phyloP scores from a whole-genome alignment of 2,888 invertebrate species.

The Chesias legatella region DNA sequence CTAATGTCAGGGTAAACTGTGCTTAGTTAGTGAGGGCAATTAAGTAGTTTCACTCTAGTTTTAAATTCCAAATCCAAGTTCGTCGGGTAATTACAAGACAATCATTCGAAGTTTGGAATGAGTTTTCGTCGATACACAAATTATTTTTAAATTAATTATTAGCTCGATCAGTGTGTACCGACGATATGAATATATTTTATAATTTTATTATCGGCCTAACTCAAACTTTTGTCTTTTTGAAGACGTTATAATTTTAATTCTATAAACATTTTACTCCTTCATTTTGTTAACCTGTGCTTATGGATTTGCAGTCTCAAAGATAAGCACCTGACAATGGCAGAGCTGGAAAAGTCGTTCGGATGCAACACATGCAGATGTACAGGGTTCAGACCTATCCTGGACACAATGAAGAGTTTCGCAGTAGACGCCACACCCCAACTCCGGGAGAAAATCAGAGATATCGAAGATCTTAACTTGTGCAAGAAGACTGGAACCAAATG shows the following conservation, averaged over 20 bases:
- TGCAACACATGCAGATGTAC: slow-evolving; percentile 91
- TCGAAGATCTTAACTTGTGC: slow-evolving; percentile 57
- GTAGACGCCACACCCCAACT: slow-evolving; percentile 79
- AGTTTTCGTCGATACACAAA: too few species aligned
- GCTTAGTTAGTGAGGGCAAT: slow-evolving; percentile 2
- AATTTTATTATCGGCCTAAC: too few species aligned
- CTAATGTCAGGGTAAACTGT: background rate
- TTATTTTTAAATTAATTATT: too few species aligned
- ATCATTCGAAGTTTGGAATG: too few species aligned
- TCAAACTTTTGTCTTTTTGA: too few species aligned
- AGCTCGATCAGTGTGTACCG: too few species aligned
- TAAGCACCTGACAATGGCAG: slow-evolving; percentile 81
- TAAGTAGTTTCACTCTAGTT: background rate
- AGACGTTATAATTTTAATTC: too few species aligned
- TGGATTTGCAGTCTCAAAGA: slow-evolving; percentile 61
- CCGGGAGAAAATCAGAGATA: slow-evolving; percentile 68
- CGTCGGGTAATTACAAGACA: too few species aligned
- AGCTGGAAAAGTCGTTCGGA: slow-evolving; percentile 87
- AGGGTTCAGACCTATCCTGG: slow-evolving; percentile 88
- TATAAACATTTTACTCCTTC: too few species aligned
- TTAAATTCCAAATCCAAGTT: background rate
- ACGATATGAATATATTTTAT: too few species aligned
- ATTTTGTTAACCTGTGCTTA: too few species aligned
- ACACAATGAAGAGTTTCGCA: slow-evolving; percentile 87
- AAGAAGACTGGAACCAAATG: slow-evolving; percentile 40